These are phyloP conservation scores for Trematomus bernacchii DNA, from an alignment of 2,797 vertebrate genomes.

Conservation along the genomic window DNA sequence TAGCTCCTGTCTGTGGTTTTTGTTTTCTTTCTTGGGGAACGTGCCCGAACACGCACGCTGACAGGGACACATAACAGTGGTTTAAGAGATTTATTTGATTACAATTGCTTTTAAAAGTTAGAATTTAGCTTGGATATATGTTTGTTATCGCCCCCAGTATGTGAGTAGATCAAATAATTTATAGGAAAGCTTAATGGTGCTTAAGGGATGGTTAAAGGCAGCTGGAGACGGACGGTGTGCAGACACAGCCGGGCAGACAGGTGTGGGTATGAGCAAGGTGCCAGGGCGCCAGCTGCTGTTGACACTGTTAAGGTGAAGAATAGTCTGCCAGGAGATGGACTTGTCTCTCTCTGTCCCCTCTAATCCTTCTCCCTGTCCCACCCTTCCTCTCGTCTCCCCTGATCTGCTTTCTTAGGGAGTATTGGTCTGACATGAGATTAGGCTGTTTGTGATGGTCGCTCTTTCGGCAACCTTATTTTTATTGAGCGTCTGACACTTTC, in stretches of 20 bases:
- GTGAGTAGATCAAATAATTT: background rate
- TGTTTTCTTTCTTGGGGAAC: constrained; percentile 11
- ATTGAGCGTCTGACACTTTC: constrained; percentile 69
- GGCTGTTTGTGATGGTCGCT: constrained; percentile 59
- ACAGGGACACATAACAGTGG: background rate
- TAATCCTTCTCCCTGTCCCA: constrained; percentile 40
- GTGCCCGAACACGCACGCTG: constrained; percentile 18
- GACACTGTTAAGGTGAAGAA: constrained; percentile 71
- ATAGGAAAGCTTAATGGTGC: background rate
- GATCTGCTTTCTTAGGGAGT: constrained; percentile 40
- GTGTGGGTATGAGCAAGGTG: constrained; percentile 59
- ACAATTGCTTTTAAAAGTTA: background rate
- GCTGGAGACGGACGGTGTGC: constrained; percentile 25
- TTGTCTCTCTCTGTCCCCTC: constrained; percentile 60
- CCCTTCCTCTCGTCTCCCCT: constrained; percentile 7
- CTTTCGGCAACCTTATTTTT: constrained; percentile 62
- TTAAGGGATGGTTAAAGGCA: constrained; percentile 27
- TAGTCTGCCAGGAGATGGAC: constrained; percentile 57
- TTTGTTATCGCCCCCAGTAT: background rate
- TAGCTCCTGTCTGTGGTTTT: constrained; percentile 31
- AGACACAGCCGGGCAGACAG: constrained; percentile 50
- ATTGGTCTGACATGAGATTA: constrained; percentile 57
- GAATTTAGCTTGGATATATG: background rate
- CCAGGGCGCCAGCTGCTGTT: constrained; percentile 69
- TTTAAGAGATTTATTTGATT: background rate